Evolutionary conservation across 2,113 vertebrate genomes (phyloP).

Genomic region (Neofelis nebulosa): DNA sequence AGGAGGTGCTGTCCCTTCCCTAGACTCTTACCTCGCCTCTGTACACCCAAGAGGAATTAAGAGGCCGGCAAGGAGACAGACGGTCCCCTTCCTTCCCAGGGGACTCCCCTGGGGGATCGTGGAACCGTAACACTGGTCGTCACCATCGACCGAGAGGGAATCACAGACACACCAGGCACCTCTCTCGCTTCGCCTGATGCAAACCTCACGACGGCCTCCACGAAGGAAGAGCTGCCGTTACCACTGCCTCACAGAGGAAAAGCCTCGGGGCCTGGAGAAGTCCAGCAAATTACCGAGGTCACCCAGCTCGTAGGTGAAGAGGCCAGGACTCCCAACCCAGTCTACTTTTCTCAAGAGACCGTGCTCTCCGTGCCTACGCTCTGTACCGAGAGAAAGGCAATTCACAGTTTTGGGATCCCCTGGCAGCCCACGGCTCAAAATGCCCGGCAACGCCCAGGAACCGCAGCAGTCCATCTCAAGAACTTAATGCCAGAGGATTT

Average conservation of each 20-base stretch:
- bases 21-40: neutral
- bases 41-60: neutral
- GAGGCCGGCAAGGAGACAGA: neutral
- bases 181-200: accelerated
- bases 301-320: neutral
- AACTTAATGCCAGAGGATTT: constrained; percentile 40
- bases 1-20: neutral
- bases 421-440: constrained; percentile 47
- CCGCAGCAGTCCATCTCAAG: neutral
- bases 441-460: constrained; percentile 31
- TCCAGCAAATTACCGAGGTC: neutral
- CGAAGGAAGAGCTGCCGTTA: accelerated
- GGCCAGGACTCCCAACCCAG: neutral
- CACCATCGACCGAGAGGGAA: neutral
- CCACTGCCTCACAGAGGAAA: neutral
- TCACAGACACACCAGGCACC: too few species aligned
- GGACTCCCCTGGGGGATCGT: neutral
- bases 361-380: neutral
- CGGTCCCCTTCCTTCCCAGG: neutral
- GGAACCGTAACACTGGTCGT: accelerated
- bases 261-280: neutral
- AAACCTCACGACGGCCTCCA: neutral
- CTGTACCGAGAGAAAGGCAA: neutral
- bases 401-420: neutral
- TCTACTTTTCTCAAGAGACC: neutral